Base-by-base conservation (phyloP, 1,140 invertebrate genomes). In the Whitmania pigra region DNA sequence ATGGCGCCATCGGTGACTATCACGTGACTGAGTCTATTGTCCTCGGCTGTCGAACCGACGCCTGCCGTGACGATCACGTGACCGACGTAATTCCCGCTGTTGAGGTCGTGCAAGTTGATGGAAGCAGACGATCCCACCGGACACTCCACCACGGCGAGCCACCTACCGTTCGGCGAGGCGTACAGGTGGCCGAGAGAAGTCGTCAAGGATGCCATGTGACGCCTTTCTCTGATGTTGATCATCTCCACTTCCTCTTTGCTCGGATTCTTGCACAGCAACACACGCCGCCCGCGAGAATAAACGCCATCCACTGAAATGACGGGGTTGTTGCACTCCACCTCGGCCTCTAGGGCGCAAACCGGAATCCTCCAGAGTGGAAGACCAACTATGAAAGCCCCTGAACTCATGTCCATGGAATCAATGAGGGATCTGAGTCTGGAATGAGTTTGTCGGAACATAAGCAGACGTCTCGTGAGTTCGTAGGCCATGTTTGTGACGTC, bases 401-500 rank as follows among this genome's bases (percentile, higher is more conserved):
- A 7, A 25, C 57, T 22, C 22, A 13, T 25, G 57, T 63, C 57
- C 57, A 63, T 63, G 57, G 29, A 22, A 20, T 63, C 57, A 6
- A 63, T 63, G 57, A 63, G 57, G 22, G 57, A 13, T 13, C 22
- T 63, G 57, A 63, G 3, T 25, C 6, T 22, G 1, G 57, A 20
- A 20, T 25, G 29, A 31, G 22, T 63, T 7, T 17, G 57, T 0
- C 57, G 22, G 57, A 63, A 63, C 57, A 63, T 63, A 13, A 63
- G 29, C 4, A 63, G 57, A 22, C 22, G 22, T 63, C 57, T 63
- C 57, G 57, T 63, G 11, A 63, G 57, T 31, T 63, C 57, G 29
- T 63, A 63, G 9, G 57, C 57, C 57, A 63, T 63, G 29, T 63
- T 63, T 13, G 22, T 63, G 22, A 63, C 57, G 57, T 63, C 57